These are phyloP conservation scores for Xylocampa areola DNA, from an alignment of 2,888 invertebrate genomes.

Conservation along the genomic window DNA sequence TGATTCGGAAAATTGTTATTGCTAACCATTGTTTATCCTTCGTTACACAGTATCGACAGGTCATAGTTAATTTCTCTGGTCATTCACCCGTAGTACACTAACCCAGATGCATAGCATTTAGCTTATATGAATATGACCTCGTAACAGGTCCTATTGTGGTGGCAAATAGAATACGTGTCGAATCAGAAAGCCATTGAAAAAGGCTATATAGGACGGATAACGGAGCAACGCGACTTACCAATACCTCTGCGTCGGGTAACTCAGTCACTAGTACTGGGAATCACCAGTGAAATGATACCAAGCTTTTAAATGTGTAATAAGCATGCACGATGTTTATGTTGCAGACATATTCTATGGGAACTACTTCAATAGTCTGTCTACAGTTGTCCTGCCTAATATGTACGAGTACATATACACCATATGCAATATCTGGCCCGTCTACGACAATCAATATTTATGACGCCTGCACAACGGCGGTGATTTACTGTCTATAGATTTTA, in stretches of 20 bases:
- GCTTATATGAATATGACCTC: constrained; percentile 80
- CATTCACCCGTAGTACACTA: constrained; percentile 78
- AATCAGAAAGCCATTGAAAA: constrained; percentile 85
- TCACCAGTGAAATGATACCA: constrained; percentile 51
- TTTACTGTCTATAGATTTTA: too few relatives aligned
- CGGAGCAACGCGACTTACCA: constrained; percentile 67
- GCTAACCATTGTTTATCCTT: constrained; percentile 44
- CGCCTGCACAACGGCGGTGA: too few relatives aligned
- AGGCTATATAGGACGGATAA: constrained; percentile 86
- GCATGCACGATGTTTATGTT: constrained; percentile 27
- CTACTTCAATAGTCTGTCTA: constrained; percentile 7
- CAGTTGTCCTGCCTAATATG: constrained; percentile 1
- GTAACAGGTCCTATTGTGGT: constrained; percentile 82
- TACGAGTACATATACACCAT: too few relatives aligned
- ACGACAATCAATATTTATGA: too few relatives aligned
- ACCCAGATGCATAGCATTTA: constrained; percentile 82
- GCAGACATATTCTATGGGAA: constrained; percentile 17
- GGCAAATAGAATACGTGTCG: constrained; percentile 83
- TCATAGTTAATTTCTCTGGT: constrained; percentile 62
- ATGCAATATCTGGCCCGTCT: too few relatives aligned
- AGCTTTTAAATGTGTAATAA: constrained; percentile 35
- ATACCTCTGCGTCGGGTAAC: constrained; percentile 65
- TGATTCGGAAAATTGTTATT: constrained; percentile 50
- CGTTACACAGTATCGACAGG: constrained; percentile 31
- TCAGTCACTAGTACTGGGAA: constrained; percentile 71